Evolutionary conservation across 92 coral and sea anemone species (phyloP), one percentile per base, ranked within the genome.

Genomic region (Bergia puertoricense): DNA sequence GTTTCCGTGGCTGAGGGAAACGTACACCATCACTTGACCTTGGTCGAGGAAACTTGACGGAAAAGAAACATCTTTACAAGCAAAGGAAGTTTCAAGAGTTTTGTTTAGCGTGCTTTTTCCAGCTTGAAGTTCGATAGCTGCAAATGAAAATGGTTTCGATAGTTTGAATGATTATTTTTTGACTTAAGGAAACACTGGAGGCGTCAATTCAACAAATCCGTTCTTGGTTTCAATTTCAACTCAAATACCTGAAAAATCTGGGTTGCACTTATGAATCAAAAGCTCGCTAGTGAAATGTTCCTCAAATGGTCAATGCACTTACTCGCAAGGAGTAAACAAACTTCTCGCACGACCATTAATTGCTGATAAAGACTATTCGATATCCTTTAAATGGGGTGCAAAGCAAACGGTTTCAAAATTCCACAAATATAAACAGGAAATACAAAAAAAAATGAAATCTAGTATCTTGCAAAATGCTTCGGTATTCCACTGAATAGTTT

Each of bases 1-100:
- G 81, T 46, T 77, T 50, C 92, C 92, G 59, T 90, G 92, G 68
- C 89, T 90, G 7, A 85, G 73, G 3, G 92, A 51, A 43, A 45
- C 89, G 8, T 85, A 48, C 75, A 90, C 89, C 14, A 45, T 85
- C 13, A 90, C 89, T 1, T 85, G 59, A 36, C 76, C 88, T 13
- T 72, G 76, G 62, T 82, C 89, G 36, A 51, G 81, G 48, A 90
- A 90, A 54, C 75, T 82, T 3, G 89, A 41, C 69, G 45, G 48
- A 57, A 90, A 90, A 30, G 89, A 77, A 44, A 90, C 86, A 1
- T 88, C 75, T 72, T 90, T 83, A 22, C 92, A 90, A 11, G 76
- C 91, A 37, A 83, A 88, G 30, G 62, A 68, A 9, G 75, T 85
- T 48, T 86, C 81, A 41, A 88, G 42, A 15, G 89, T 50, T 51